These are phyloP conservation scores for Drosophila mojavensis DNA, from an alignment of 1,140 invertebrate species.

Conservation along the genomic window DNA sequence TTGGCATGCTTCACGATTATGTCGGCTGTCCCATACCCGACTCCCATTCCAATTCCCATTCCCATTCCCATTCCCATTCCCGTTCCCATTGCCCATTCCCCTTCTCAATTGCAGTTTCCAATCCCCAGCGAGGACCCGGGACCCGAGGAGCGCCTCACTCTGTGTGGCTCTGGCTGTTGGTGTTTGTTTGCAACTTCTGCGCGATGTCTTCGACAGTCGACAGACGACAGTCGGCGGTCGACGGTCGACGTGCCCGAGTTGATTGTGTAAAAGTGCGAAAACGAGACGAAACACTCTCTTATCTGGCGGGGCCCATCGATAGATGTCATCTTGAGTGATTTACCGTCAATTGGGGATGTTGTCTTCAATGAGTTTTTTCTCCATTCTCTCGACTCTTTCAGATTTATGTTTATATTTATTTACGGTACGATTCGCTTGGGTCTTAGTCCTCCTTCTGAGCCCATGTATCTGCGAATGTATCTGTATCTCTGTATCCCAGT, in stretches of 20 bases:
- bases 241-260: constrained; percentile 39
- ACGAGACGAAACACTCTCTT: constrained; percentile 74
- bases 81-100: neutral
- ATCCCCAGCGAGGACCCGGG: constrained; percentile 28
- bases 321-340: constrained; percentile 83
- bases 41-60: constrained; percentile 3
- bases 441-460: constrained; percentile 27
- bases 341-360: constrained; percentile 83
- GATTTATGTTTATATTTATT: constrained; percentile 80
- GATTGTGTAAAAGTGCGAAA: constrained; percentile 79
- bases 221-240: constrained; percentile 9
- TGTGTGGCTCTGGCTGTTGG: constrained; percentile 20
- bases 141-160: constrained; percentile 1
- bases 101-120: constrained; percentile 11
- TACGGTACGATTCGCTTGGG: constrained; percentile 59
- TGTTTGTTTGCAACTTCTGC: constrained; percentile 31
- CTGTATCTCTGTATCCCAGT: constrained; percentile 40
- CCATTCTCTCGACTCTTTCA: constrained; percentile 29
- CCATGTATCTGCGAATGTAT: constrained; percentile 31
- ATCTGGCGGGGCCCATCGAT: constrained; percentile 77
- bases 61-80: neutral
- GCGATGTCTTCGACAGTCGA: constrained; percentile 40
- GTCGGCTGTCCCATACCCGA: constrained; percentile 38
- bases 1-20: constrained; percentile 75
- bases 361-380: constrained; percentile 74